Percentiles rank a stretch among this genome's conserved stretches.
phyloP scores from a whole-genome alignment of 1,140 invertebrate species.

The Vanessa tameamea region DNA sequence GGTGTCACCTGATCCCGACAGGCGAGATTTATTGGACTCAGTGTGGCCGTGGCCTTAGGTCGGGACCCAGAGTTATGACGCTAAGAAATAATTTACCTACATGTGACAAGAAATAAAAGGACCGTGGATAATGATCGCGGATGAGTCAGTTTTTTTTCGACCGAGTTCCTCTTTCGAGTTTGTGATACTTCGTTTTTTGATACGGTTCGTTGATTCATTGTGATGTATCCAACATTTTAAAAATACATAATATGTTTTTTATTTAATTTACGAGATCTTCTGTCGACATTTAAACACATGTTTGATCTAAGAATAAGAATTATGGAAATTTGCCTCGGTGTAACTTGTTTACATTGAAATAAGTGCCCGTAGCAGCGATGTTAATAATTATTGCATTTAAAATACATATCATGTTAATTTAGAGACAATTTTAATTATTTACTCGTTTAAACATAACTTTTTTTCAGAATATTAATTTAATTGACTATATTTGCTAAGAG shows the following conservation, averaged over 20 bases:
- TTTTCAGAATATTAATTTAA: no score
- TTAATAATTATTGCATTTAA: neutral
- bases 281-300: constrained; percentile 36
- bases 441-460: neutral
- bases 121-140: constrained; percentile 55
- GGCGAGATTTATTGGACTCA: constrained; percentile 72
- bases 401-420: neutral
- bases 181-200: constrained; percentile 37
- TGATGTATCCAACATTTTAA: constrained; percentile 42
- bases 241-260: constrained; percentile 44
- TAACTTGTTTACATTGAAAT: constrained; percentile 43
- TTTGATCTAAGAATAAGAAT: constrained; percentile 56
- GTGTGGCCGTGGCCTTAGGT: constrained; percentile 76
- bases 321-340: constrained; percentile 48
- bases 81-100: constrained; percentile 74
- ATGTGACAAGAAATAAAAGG: constrained; percentile 68
- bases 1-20: constrained; percentile 81
- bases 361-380: neutral
- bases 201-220: constrained; percentile 43
- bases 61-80: constrained; percentile 69
- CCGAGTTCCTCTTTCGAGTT: constrained; percentile 33
- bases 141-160: constrained; percentile 52
- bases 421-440: neutral
- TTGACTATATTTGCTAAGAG: neutral
- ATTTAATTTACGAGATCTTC: constrained; percentile 40